Percentiles rank a stretch among this genome's conserved stretches.
These are phyloP conservation scores for Loripinus fragilis DNA, from an alignment of 2,888 invertebrate species.

Conservation along the genomic window DNA sequence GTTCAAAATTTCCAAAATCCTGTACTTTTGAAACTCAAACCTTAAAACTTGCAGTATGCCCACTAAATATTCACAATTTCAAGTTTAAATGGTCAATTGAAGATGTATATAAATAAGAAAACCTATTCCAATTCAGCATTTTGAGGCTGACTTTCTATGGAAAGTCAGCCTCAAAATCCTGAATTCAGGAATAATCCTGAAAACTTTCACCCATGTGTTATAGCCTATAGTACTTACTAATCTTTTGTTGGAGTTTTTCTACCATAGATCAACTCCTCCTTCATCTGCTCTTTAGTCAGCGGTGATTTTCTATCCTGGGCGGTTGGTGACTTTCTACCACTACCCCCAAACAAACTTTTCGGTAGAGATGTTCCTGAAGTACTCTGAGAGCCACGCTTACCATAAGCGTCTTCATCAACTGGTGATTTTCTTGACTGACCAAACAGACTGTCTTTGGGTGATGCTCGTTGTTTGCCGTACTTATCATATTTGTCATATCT, in stretches of 20 bases:
- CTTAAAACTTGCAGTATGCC: no score
- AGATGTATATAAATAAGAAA: no score
- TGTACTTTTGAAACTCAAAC: no score
- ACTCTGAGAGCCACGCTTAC: constrained; percentile 1
- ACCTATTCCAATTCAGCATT: no score
- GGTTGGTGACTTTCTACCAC: constrained; percentile 28
- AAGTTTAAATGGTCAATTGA: no score
- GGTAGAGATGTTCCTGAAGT: constrained; percentile 31
- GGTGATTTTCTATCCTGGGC: constrained; percentile 19
- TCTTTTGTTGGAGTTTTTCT: constrained; percentile 68
- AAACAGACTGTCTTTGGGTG: constrained; percentile 12
- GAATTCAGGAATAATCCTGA: no score
- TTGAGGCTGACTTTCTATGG: no score
- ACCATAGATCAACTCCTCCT: constrained; percentile 75
- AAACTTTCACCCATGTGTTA: no score
- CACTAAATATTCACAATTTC: no score
- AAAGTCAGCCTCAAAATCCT: no score
- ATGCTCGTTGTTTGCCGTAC: not conserved
- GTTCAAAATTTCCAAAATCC: no score
- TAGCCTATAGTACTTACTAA: constrained; percentile 37
- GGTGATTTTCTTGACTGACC: constrained; percentile 22
- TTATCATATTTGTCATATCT: constrained; percentile 3
- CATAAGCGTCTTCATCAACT: constrained; percentile 15
- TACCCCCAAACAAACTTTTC: constrained; percentile 32
- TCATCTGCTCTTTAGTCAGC: constrained; percentile 51